Evolutionary conservation across 2,113 vertebrate species (phyloP).

Genomic region (Limnothrissa miodon): DNA sequence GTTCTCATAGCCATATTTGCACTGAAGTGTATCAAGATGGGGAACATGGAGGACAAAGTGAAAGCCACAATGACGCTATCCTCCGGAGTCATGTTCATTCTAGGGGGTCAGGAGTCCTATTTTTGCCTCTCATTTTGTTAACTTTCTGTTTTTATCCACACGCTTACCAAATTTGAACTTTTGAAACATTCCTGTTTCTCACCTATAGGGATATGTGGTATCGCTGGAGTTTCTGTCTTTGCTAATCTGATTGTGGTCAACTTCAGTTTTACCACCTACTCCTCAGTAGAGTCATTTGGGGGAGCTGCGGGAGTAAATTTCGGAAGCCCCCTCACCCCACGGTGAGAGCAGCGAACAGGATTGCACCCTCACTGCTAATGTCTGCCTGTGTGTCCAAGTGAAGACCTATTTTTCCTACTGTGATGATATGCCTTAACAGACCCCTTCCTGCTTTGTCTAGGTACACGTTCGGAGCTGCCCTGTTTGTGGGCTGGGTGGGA

Average conservation of each 20-base stretch:
- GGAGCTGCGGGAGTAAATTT: constrained; percentile 51
- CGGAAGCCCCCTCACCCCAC: constrained; percentile 51
- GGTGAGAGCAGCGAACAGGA: constrained; percentile 38
- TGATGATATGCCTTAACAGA: background rate
- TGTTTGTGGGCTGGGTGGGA: constrained; percentile 90
- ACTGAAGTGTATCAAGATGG: constrained; percentile 86
- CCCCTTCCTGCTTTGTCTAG: constrained; percentile 54
- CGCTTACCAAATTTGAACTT: background rate
- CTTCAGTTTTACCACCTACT: constrained; percentile 80
- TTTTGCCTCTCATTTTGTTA: background rate
- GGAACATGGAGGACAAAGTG: constrained; percentile 81
- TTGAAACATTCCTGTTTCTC: constrained; percentile 34
- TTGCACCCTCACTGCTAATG: background rate
- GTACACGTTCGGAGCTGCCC: constrained; percentile 87
- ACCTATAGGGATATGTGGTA: constrained; percentile 78
- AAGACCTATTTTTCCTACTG: background rate
- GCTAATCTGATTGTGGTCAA: constrained; percentile 90
- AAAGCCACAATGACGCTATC: constrained; percentile 90
- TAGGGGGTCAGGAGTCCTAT: constrained; percentile 71
- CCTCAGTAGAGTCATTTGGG: constrained; percentile 38
- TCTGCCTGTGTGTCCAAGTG: background rate
- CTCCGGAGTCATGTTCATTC: constrained; percentile 80
- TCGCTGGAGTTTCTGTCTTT: constrained; percentile 86
- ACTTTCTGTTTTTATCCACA: too few species aligned
- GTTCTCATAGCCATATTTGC: constrained; percentile 80